A percentile compares a stretch with the other conserved stretches of the same genome.
phyloP scores from a whole-genome alignment of 1,140 invertebrate genomes.

The Apis cerana region DNA sequence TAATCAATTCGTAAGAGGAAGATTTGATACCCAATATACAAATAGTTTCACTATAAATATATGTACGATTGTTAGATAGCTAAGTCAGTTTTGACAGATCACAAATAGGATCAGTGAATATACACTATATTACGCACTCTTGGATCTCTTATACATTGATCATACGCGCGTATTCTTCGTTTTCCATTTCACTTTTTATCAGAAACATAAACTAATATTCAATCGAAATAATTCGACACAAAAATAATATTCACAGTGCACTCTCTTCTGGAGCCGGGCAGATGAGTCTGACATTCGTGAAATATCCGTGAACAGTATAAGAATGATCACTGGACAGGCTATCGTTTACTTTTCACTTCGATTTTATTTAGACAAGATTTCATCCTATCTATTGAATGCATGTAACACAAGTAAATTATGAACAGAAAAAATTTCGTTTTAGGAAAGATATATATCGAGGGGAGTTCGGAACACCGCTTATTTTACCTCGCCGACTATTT shows the following conservation, averaged over 20 bases:
- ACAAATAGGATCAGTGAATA: not conserved
- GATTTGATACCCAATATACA: not conserved
- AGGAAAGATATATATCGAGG: not conserved
- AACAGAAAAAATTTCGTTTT: not conserved
- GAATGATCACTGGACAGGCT: conserved; percentile 9
- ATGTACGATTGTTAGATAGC: not conserved
- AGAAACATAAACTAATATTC: not conserved
- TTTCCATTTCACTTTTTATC: conserved; percentile 27
- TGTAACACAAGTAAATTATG: not conserved
- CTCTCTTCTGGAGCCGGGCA: conserved; percentile 19
- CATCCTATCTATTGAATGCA: not conserved
- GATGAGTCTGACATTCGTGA: conserved; percentile 22
- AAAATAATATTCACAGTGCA: not conserved
- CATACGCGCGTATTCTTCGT: conserved; percentile 1
- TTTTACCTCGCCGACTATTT: conserved; percentile 27
- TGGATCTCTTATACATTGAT: not conserved
- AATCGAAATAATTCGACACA: not conserved
- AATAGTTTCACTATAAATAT: not conserved
- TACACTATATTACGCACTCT: not conserved
- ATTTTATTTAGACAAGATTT: conserved; percentile 25
- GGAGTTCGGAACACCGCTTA: conserved; percentile 21
- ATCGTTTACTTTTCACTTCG: conserved; percentile 27
- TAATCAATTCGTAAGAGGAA: conserved; percentile 8
- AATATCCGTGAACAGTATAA: not conserved
- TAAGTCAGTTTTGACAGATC: conserved; percentile 32